Conservation (phyloP, 2,888 invertebrate genomes). For the Craniophora ligustri region DNA sequence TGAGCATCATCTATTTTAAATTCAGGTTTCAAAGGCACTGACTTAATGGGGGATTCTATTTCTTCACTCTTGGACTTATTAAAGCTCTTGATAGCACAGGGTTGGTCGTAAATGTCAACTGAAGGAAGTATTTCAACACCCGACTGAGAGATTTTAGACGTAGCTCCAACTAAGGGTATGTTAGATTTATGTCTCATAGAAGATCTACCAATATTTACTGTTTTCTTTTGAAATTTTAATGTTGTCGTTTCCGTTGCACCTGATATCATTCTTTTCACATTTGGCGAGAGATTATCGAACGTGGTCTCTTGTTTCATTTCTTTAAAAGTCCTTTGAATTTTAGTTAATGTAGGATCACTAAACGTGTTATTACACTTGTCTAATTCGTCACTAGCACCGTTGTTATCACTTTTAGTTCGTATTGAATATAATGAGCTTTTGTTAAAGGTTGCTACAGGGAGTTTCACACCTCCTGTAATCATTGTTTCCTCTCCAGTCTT, state of each 20-base stretch:
- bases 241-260: conserved; percentile 83
- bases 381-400: conserved; percentile 71
- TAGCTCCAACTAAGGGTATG: conserved; percentile 85
- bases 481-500: conserved; percentile 64
- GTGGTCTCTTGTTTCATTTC: conserved; percentile 73
- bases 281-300: conserved; percentile 89
- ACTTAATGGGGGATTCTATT: conserved; percentile 56
- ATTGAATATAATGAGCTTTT: conserved; percentile 80
- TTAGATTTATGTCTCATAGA: conserved; percentile 80
- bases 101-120: conserved; percentile 84
- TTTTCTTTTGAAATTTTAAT: conserved; percentile 82
- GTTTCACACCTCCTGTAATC: conserved; percentile 78
- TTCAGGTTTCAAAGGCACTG: conserved; percentile 68
- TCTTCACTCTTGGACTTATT: conserved; percentile 65
- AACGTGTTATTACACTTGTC: conserved; percentile 69
- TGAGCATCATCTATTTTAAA: conserved; percentile 76
- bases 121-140: conserved; percentile 82
- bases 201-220: conserved; percentile 68
- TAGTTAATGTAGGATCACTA: conserved; percentile 71
- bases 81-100: conserved; percentile 66
- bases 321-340: conserved; percentile 76
- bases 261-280: conserved; percentile 90
- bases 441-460: conserved; percentile 78
- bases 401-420: conserved; percentile 82
- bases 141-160: conserved; percentile 86